Conservation (phyloP, 2,797 vertebrate species). For the Etheostoma perlongum region DNA sequence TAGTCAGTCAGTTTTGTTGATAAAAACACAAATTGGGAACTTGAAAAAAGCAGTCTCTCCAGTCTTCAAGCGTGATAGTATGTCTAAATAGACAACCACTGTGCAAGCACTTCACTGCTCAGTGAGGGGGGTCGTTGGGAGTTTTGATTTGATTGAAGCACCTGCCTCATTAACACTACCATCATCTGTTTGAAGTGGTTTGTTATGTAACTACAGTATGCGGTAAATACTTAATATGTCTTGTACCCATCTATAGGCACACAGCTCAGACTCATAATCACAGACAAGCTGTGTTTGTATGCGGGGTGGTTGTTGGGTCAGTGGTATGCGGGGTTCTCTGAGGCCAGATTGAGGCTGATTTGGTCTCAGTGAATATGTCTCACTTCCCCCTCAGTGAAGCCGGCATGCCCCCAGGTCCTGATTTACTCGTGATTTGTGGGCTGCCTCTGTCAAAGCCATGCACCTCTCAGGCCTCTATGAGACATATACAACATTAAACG, state of each 20-base stretch:
- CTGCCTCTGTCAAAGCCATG: constrained; percentile 79
- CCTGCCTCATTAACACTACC: not conserved
- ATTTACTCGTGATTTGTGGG: constrained; percentile 82
- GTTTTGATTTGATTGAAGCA: constrained; percentile 7
- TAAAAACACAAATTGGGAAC: no score
- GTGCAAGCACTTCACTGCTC: not conserved
- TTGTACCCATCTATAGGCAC: not conserved
- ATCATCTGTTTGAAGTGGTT: constrained; percentile 9
- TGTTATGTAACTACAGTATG: not conserved
- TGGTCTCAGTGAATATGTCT: constrained; percentile 81
- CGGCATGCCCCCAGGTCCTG: constrained; percentile 79
- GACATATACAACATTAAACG: constrained; percentile 56
- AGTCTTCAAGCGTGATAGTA: no score
- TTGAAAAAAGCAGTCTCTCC: no score
- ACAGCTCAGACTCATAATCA: constrained; percentile 3
- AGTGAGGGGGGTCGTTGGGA: constrained; percentile 1
- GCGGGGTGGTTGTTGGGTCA: constrained; percentile 58
- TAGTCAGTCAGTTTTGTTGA: no score
- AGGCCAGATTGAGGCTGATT: constrained; percentile 79
- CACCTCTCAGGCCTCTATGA: constrained; percentile 62
- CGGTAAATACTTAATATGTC: constrained; percentile 3
- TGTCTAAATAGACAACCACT: not conserved
- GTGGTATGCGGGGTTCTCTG: constrained; percentile 59
- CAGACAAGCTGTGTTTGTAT: constrained; percentile 55
- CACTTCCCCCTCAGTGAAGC: constrained; percentile 81